These are phyloP conservation scores for Eulemur coronatus DNA, from an alignment of 2,797 vertebrate species.

Conservation along the genomic window DNA sequence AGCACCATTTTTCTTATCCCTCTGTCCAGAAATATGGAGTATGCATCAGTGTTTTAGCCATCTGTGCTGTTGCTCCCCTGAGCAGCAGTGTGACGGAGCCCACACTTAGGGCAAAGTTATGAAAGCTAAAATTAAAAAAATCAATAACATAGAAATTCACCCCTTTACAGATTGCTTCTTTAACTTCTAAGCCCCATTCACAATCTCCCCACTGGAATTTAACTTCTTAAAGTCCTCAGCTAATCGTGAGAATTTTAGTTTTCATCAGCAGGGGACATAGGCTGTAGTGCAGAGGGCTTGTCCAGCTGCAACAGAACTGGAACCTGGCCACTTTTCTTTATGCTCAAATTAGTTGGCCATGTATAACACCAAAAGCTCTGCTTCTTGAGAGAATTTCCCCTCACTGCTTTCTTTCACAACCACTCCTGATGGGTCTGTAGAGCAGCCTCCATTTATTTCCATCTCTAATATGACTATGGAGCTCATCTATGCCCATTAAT, in stretches of 20 bases:
- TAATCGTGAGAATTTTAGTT: not conserved
- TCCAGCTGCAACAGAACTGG: not conserved
- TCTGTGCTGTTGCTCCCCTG: not conserved
- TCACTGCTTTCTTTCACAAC: not conserved
- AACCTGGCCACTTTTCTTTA: not conserved
- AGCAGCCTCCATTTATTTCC: not conserved
- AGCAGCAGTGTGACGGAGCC: not conserved
- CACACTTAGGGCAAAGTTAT: not conserved
- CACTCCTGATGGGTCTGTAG: not conserved
- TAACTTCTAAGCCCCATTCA: not conserved
- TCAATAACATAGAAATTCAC: not conserved
- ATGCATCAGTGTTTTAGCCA: too few species aligned
- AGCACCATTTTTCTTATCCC: not conserved
- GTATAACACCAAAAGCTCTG: not conserved
- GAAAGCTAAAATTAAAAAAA: not conserved
- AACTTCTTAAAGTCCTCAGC: not conserved
- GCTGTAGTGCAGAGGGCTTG: not conserved
- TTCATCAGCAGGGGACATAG: not conserved
- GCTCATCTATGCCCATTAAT: not conserved
- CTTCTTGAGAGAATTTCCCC: not conserved
- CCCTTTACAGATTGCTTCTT: not conserved
- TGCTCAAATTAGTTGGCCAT: not conserved
- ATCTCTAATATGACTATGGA: not conserved
- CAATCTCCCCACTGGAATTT: not conserved
- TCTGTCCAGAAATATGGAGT: not conserved